A percentile compares a stretch with the other conserved stretches of the same genome.
These are phyloP conservation scores for Drosophila repletoides DNA, from an alignment of 1,140 invertebrate species.

Conservation along the genomic window DNA sequence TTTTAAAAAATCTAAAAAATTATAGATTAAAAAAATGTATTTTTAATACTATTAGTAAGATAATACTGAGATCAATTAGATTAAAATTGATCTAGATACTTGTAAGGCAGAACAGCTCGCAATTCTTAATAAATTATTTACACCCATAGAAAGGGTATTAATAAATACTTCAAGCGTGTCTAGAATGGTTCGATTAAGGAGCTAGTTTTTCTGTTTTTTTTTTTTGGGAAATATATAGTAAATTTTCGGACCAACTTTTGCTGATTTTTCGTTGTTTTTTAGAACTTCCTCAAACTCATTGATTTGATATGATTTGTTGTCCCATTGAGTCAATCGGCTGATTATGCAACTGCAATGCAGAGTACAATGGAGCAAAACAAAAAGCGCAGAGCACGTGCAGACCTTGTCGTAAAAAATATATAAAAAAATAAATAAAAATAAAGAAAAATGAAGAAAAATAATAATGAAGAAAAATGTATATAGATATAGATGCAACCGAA, in stretches of 20 bases:
- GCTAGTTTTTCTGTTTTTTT: neutral
- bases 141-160: too few species aligned
- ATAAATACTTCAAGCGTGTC: too few species aligned
- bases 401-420: too few species aligned
- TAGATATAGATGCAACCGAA: constrained; percentile 29
- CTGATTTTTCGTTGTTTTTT: too few species aligned
- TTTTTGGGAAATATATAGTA: neutral
- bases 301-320: constrained; percentile 61
- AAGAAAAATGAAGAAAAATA: neutral
- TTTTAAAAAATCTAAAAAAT: too few species aligned
- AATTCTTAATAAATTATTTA: too few species aligned
- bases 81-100: too few species aligned
- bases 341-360: constrained; percentile 51
- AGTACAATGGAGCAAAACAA: constrained; percentile 47
- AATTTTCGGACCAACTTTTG: constrained; percentile 1
- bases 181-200: too few species aligned
- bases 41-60: too few species aligned
- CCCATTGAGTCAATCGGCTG: constrained; percentile 46
- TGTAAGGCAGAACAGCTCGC: too few species aligned
- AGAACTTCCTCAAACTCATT: constrained; percentile 15
- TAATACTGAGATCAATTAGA: too few species aligned
- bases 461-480: constrained; percentile 16
- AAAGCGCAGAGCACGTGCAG: constrained; percentile 67
- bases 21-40: too few species aligned
- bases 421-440: neutral